Evolutionary conservation across 1,140 invertebrate species (phyloP), one percentile per base, ranked within the genome.

Genomic region (Ceratina australensis): DNA sequence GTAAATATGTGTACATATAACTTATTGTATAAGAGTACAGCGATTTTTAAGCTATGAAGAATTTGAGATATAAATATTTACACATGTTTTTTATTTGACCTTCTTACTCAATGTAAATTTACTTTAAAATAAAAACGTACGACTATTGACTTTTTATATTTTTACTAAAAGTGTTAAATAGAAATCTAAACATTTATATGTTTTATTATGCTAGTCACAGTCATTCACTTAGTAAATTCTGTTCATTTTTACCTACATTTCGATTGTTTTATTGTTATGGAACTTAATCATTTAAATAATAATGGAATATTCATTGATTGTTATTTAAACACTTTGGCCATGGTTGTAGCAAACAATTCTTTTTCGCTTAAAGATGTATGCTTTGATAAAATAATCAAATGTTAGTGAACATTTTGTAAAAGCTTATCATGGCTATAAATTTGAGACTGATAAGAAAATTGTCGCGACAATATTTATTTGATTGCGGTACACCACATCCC

Each of bases 21-120:
- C 56, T 76, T 60, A 69, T n/a, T 69, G 60, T 20, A 61, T 49
- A 52, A n/a, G 18, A 33, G 15, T 26, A 15, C 42, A 68, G 47
- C 16, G 18, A 75, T 59, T 57, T 59, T 49, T 1, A 50, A 28
- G 16, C 42, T 26, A 33, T 5, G 50, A 59, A 28, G 54, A 8
- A 24, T 47, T 26, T 60, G 26, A 50, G 20, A 33, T 24, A n/a
- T 47, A 68, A 24, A 28, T 47, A 49, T 60, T 50, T 15, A 24
- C 5, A 2, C 56, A 20, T 59, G 13, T 67, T 66, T 68, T 20
- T 33, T 24, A 60, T 50, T 33, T 68, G 5, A 49, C 42, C 4
- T n/a, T 59, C 12, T 67, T 20, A 28, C 20, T 50, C 22, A 15
- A 26, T 75, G 56, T 60, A 49, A 47, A 66, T 56, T 47, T 68